These are phyloP conservation scores for Hydrophis major DNA, from an alignment of 2,797 vertebrate genomes.

Conservation along the genomic window DNA sequence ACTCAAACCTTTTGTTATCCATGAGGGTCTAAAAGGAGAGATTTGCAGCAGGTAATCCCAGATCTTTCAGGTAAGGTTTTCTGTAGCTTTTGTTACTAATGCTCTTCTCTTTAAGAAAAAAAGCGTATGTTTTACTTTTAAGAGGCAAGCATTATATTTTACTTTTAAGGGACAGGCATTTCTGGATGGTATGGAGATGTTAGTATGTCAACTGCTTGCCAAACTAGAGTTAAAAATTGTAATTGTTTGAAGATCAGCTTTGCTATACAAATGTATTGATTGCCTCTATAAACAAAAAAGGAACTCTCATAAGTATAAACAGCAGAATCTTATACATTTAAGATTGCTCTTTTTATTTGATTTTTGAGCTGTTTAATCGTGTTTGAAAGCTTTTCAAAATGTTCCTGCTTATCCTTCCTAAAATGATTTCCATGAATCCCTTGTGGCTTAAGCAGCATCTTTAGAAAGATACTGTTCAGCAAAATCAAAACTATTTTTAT, in stretches of 20 bases:
- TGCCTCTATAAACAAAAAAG: slow-evolving; percentile 34
- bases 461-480: slow-evolving; percentile 8
- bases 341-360: slow-evolving; percentile 24
- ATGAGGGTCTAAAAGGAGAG: slow-evolving; percentile 52
- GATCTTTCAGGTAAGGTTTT: slow-evolving; percentile 75
- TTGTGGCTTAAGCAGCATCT: slow-evolving; percentile 50
- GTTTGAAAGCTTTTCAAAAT: slow-evolving; percentile 26
- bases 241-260: slow-evolving; percentile 6
- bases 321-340: slow-evolving; percentile 19
- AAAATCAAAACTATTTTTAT: slow-evolving; percentile 57
- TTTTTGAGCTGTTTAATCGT: slow-evolving; percentile 22
- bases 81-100: slow-evolving; percentile 58
- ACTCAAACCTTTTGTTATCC: slow-evolving; percentile 56
- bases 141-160: slow-evolving; percentile 51
- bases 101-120: slow-evolving; percentile 58
- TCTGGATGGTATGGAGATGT: background rate
- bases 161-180: slow-evolving; percentile 58
- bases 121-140: slow-evolving; percentile 45
- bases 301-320: slow-evolving; percentile 32
- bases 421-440: slow-evolving; percentile 37
- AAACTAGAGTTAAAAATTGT: slow-evolving; percentile 39
- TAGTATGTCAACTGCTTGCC: background rate
- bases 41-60: slow-evolving; percentile 66
- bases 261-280: slow-evolving; percentile 53
- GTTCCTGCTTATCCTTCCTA: background rate